Percentiles rank a stretch among this genome's conserved stretches.
phyloP scores from a whole-genome alignment of 2,888 invertebrate species.

The Dioctria linearis region DNA sequence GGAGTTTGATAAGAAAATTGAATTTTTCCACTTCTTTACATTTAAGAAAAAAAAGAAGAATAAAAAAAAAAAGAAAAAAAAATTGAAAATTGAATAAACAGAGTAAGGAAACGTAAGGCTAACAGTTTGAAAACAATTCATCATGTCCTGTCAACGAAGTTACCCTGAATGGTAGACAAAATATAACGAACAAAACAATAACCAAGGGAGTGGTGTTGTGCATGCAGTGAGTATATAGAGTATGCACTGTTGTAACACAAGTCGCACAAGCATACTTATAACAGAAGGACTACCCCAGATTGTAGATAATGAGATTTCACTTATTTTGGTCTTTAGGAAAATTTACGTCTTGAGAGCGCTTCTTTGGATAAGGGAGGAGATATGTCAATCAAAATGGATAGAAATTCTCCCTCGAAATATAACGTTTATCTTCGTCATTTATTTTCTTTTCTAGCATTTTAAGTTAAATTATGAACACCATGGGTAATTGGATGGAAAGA shows the following conservation, averaged over 20 bases:
- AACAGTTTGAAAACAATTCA: slow-evolving; percentile 50
- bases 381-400: slow-evolving; percentile 46
- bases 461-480: background rate
- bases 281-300: slow-evolving; percentile 28
- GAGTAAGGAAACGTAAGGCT: background rate
- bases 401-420: background rate
- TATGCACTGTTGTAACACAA: no score
- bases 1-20: slow-evolving; percentile 52
- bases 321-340: slow-evolving; percentile 47
- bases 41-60: slow-evolving; percentile 1
- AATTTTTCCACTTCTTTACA: slow-evolving; percentile 29
- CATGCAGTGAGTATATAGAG: no score
- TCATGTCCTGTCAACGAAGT: slow-evolving; percentile 53
- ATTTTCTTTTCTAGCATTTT: background rate
- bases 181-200: background rate
- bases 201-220: background rate
- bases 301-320: slow-evolving; percentile 49
- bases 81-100: slow-evolving; percentile 34
- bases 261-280: background rate
- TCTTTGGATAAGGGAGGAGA: slow-evolving; percentile 44
- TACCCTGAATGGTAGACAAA: background rate
- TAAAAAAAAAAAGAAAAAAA: background rate
- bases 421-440: slow-evolving; percentile 18
- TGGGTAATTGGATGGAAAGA: background rate
- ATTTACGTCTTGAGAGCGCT: slow-evolving; percentile 43